Percentiles rank a stretch among this genome's conserved stretches.
These are phyloP conservation scores for Folsomia manolachei DNA, from an alignment of 2,888 invertebrate species.

Conservation along the genomic window DNA sequence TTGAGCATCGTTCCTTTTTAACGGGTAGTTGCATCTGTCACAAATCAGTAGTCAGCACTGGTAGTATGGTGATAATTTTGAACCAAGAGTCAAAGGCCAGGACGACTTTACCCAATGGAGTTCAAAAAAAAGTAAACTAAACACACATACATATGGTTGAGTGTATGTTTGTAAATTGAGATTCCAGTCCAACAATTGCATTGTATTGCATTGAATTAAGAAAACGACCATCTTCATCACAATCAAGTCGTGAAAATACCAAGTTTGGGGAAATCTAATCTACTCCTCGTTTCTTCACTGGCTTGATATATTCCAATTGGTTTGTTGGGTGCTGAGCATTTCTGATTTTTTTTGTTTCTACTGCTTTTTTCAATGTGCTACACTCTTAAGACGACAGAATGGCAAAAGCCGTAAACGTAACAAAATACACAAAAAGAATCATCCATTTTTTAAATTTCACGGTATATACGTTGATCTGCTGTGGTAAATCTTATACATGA, in stretches of 20 bases:
- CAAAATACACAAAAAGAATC: background rate
- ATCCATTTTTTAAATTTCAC: background rate
- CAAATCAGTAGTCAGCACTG: background rate
- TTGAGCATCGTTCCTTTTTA: background rate
- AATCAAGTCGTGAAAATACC: background rate
- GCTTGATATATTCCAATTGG: background rate
- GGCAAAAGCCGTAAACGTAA: background rate
- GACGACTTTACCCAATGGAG: no score
- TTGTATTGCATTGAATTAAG: background rate
- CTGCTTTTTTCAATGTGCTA: background rate
- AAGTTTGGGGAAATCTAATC: conserved; percentile 7
- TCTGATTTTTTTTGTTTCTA: background rate
- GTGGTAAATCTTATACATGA: no score
- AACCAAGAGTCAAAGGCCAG: no score
- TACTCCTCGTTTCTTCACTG: background rate
- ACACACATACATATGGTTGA: no score
- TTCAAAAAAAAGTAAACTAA: background rate
- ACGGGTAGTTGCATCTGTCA: background rate
- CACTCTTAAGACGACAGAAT: background rate
- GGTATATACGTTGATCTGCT: background rate
- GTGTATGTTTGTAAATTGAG: background rate
- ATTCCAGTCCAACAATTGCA: background rate
- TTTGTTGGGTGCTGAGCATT: background rate
- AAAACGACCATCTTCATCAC: background rate
- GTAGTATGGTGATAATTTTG: background rate